Evolutionary conservation across 2,797 vertebrate species (phyloP).

Genomic region (Phataginus tetradactyla): DNA sequence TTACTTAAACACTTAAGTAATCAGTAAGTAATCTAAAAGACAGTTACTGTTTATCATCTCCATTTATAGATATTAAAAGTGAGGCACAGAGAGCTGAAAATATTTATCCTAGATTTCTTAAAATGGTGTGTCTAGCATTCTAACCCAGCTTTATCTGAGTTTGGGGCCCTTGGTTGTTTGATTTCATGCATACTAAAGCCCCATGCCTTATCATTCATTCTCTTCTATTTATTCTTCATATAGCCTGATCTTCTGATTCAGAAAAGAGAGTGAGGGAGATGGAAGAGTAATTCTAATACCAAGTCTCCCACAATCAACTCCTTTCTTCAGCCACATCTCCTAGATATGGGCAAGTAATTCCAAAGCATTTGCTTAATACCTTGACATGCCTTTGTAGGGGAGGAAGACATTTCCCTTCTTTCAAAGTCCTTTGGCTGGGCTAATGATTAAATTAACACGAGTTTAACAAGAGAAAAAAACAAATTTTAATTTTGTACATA

Average conservation of each 20-base stretch:
- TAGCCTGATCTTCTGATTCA: neutral
- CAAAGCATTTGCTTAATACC: neutral
- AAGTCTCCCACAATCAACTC: neutral
- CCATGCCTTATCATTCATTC: neutral
- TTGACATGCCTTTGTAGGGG: neutral
- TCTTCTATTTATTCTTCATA: neutral
- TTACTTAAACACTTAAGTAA: neutral
- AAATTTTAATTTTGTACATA: neutral
- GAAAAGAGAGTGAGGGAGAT: neutral
- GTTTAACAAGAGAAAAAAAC: neutral
- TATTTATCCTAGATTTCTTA: neutral
- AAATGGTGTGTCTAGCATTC: neutral
- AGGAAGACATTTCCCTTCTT: neutral
- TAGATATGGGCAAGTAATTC: neutral
- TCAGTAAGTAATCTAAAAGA: neutral
- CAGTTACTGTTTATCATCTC: neutral
- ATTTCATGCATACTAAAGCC: neutral
- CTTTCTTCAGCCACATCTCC: neutral
- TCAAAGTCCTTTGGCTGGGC: neutral
- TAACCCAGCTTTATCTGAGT: neutral
- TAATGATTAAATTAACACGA: neutral
- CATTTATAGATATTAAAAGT: neutral
- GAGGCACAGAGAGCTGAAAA: neutral
- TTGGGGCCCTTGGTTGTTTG: neutral
- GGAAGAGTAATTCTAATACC: neutral